Evolutionary conservation across 2,797 vertebrate genomes (phyloP).

Genomic region (Leuciscus waleckii): DNA sequence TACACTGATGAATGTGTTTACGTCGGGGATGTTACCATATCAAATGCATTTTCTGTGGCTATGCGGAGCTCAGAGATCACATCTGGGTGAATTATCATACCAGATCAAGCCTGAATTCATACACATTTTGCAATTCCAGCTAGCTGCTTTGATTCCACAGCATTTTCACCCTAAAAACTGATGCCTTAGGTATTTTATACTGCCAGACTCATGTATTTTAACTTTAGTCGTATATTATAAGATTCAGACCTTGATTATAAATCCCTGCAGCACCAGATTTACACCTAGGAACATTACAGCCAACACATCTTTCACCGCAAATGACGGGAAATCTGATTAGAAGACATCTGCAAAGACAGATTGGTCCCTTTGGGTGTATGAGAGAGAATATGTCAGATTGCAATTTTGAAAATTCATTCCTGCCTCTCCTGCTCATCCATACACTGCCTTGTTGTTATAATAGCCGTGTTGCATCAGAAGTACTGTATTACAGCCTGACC

Average conservation of each 20-base stretch:
- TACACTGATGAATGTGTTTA: conserved; percentile 48
- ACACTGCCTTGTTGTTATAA: conserved; percentile 50
- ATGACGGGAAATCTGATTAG: conserved; percentile 64
- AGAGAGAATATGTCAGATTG: conserved; percentile 65
- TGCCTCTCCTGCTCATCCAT: conserved; percentile 45
- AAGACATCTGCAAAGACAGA: conserved; percentile 70
- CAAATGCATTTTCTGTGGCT: conserved; percentile 35
- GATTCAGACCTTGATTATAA: conserved; percentile 44
- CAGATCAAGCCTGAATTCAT: conserved; percentile 55
- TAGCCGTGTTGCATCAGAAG: conserved; percentile 56
- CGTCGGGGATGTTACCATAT: conserved; percentile 33
- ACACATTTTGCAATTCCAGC: conserved; percentile 42
- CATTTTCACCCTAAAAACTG: conserved; percentile 10
- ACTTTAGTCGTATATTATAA: conserved; percentile 16
- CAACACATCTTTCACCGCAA: conserved; percentile 58
- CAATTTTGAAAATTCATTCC: conserved; percentile 61
- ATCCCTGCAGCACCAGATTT: conserved; percentile 57
- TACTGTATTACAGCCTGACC: conserved; percentile 67
- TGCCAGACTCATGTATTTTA: conserved; percentile 28
- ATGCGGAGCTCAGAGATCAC: conserved; percentile 31
- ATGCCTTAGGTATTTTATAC: conserved; percentile 1
- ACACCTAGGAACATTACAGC: conserved; percentile 60
- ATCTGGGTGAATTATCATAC: conserved; percentile 51
- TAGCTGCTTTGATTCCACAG: conserved; percentile 13
- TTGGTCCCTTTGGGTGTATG: conserved; percentile 75